phyloP scores from a whole-genome alignment of 2,888 invertebrate genomes.

The Epistrophe grossulariae region DNA sequence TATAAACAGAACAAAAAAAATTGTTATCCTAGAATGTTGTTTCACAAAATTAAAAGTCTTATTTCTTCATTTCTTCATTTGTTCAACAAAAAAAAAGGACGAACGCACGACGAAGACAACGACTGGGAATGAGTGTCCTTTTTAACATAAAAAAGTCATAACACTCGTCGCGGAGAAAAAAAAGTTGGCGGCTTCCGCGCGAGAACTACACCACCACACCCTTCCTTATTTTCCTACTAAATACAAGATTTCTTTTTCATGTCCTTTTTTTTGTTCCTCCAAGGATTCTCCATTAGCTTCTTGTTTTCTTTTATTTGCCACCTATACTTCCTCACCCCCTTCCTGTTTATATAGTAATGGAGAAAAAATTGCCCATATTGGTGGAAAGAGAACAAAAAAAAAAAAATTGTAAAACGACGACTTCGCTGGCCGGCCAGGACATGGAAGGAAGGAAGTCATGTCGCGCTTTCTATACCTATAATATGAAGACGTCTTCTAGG shows the following conservation, averaged over 20 bases:
- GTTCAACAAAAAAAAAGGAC: slow-evolving; percentile 36
- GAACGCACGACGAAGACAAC: not conserved
- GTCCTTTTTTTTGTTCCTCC: slow-evolving; percentile 46
- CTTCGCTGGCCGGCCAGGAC: slow-evolving; percentile 55
- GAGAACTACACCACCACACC: slow-evolving; percentile 25
- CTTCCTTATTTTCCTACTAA: not conserved
- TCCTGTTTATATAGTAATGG: slow-evolving; percentile 50
- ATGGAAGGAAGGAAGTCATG: slow-evolving; percentile 62
- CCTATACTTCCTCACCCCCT: slow-evolving; percentile 15
- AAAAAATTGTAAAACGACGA: not conserved
- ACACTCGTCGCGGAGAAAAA: slow-evolving; percentile 48
- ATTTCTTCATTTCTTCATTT: slow-evolving; percentile 77
- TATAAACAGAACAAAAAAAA: slow-evolving; percentile 77
- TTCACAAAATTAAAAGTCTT: slow-evolving; percentile 81
- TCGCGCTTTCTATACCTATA: slow-evolving; percentile 62
- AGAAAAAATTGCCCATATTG: slow-evolving; percentile 72
- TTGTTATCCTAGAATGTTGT: slow-evolving; percentile 77
- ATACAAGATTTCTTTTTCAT: slow-evolving; percentile 66
- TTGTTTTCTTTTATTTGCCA: slow-evolving; percentile 71
- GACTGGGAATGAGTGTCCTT: slow-evolving; percentile 65
- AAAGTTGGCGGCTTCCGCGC: slow-evolving; percentile 51
- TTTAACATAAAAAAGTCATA: slow-evolving; percentile 76
- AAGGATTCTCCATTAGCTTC: slow-evolving; percentile 72
- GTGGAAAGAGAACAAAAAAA: slow-evolving; percentile 23
- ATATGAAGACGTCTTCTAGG: slow-evolving; percentile 55